A percentile compares a stretch with the other conserved stretches of the same genome.
These are phyloP conservation scores for Falcunculus frontatus DNA, from an alignment of 2,113 vertebrate genomes.

Conservation along the genomic window DNA sequence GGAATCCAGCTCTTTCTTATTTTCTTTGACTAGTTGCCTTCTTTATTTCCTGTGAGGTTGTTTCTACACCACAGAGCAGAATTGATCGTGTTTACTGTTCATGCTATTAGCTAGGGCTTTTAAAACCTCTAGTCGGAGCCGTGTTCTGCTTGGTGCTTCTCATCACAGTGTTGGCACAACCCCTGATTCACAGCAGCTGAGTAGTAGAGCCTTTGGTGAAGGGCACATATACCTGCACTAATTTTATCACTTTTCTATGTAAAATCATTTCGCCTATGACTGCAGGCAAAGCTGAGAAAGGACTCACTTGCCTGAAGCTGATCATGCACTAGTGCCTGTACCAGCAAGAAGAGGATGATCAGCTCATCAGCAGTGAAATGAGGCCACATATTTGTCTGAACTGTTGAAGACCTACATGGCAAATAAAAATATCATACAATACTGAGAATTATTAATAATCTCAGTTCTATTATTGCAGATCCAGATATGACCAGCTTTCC, in stretches of 20 bases:
- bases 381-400: neutral
- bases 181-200: neutral
- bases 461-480: slow-evolving; percentile 34
- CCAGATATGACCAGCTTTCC: slow-evolving; percentile 14
- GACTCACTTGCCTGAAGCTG: neutral
- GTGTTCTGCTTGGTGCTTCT: neutral
- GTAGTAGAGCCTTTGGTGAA: neutral
- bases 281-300: neutral
- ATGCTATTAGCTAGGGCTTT: neutral
- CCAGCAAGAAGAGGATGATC: neutral
- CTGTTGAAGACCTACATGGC: neutral
- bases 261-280: neutral
- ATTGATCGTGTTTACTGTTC: neutral
- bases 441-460: slow-evolving; percentile 23
- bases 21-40: neutral
- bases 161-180: neutral
- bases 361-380: neutral
- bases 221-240: neutral
- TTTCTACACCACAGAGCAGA: neutral
- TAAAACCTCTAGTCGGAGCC: neutral
- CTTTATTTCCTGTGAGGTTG: neutral
- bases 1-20: neutral
- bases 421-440: slow-evolving; percentile 35
- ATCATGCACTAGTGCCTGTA: neutral
- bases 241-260: neutral